Evolutionary conservation across 2,113 vertebrate genomes (phyloP).

Genomic region (Spea multiplicata): DNA sequence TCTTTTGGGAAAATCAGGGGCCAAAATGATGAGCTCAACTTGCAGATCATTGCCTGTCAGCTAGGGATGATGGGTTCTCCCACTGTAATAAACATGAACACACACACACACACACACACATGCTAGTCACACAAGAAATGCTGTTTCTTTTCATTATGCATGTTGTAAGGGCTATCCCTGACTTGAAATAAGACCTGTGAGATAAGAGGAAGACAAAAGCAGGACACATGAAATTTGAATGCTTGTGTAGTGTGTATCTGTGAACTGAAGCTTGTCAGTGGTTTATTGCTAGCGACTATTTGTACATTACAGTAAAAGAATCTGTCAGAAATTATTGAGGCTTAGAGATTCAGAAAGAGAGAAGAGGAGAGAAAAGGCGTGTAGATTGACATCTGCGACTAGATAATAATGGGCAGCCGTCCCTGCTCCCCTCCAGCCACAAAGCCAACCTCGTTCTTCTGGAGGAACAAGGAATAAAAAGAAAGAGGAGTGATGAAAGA

Average conservation of each 20-base stretch:
- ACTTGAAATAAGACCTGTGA: slow-evolving; percentile 9
- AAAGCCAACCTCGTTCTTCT: slow-evolving; percentile 85
- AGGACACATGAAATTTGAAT: slow-evolving; percentile 43
- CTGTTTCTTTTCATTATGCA: slow-evolving; percentile 22
- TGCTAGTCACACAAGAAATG: not conserved
- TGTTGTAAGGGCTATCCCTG: slow-evolving; percentile 10
- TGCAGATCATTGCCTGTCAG: not conserved
- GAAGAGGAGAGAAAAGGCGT: slow-evolving; percentile 66
- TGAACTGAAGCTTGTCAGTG: slow-evolving; percentile 76
- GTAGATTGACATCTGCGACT: slow-evolving; percentile 86
- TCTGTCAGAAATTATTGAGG: slow-evolving; percentile 85
- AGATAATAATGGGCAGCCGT: slow-evolving; percentile 89
- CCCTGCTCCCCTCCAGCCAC: slow-evolving; percentile 78
- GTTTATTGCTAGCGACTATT: slow-evolving; percentile 84
- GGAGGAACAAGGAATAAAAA: slow-evolving; percentile 82
- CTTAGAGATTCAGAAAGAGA: slow-evolving; percentile 78
- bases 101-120: not conserved
- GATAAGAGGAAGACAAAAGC: slow-evolving; percentile 18
- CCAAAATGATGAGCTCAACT: no score
- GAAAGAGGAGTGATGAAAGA: slow-evolving; percentile 72
- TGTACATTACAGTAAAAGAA: slow-evolving; percentile 85
- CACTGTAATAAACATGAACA: not conserved
- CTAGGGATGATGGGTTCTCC: slow-evolving; percentile 24
- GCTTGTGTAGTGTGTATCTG: slow-evolving; percentile 77
- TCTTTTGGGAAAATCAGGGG: no score